These are phyloP conservation scores for Helobdella robusta DNA, from an alignment of 2,888 invertebrate genomes.

Conservation along the genomic window DNA sequence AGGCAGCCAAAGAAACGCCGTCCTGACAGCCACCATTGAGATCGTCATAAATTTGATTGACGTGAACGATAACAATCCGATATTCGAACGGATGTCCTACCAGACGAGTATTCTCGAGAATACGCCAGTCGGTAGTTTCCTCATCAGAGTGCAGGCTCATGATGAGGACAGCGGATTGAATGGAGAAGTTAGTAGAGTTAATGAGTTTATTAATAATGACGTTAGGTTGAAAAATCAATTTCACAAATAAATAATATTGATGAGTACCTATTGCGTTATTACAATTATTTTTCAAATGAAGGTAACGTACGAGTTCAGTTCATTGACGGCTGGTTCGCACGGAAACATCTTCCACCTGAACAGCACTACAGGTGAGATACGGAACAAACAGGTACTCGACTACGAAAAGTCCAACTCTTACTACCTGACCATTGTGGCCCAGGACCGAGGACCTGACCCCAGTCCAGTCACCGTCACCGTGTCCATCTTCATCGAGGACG, in stretches of 20 bases:
- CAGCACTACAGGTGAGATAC: constrained; percentile 33
- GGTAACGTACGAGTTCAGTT: constrained; percentile 33
- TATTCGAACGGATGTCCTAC: constrained; percentile 26
- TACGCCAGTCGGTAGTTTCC: constrained; percentile 21
- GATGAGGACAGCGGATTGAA: constrained; percentile 35
- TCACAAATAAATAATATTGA: constrained; percentile 7
- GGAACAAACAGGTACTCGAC: constrained; percentile 30
- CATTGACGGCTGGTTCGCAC: constrained; percentile 26
- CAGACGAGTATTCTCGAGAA: constrained; percentile 32
- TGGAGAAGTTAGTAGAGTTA: constrained; percentile 28
- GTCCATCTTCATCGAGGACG: constrained; percentile 57
- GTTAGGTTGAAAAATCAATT: background rate
- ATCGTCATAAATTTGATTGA: constrained; percentile 27
- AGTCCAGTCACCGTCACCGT: constrained; percentile 34
- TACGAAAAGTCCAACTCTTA: constrained; percentile 30
- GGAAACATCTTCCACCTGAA: constrained; percentile 32
- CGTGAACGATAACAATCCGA: constrained; percentile 28
- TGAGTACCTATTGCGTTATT: constrained; percentile 25
- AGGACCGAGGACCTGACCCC: constrained; percentile 33
- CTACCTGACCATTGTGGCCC: constrained; percentile 31
- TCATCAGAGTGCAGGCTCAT: constrained; percentile 32
- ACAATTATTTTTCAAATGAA: constrained; percentile 1
- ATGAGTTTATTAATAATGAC: background rate
- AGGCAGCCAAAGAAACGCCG: background rate
- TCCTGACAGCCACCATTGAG: constrained; percentile 17